Evolutionary conservation across 1,140 invertebrate genomes (phyloP).

Genomic region (Drosophila orena): DNA sequence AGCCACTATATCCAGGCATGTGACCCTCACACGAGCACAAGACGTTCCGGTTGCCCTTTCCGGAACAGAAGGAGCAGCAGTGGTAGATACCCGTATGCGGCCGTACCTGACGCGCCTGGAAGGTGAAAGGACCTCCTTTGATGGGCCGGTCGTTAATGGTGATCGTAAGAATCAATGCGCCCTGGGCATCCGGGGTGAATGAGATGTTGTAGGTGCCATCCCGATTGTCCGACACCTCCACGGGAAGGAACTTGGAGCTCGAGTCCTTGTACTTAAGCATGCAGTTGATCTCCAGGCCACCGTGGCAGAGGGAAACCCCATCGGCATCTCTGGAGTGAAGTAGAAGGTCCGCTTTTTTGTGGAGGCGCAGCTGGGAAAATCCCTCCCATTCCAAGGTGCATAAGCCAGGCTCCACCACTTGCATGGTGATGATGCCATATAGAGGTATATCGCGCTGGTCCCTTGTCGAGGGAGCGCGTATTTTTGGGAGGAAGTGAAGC

Average conservation of each 20-base stretch:
- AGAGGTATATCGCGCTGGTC: slow-evolving; percentile 84
- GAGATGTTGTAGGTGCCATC: slow-evolving; percentile 88
- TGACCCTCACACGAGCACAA: slow-evolving; percentile 89
- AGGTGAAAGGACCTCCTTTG: slow-evolving; percentile 88
- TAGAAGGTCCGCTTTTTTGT: slow-evolving; percentile 85
- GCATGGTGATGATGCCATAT: slow-evolving; percentile 86
- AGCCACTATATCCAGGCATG: slow-evolving; percentile 91
- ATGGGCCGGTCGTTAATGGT: slow-evolving; percentile 88
- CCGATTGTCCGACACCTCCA: slow-evolving; percentile 86
- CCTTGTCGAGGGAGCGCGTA: slow-evolving; percentile 82
- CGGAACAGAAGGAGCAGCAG: slow-evolving; percentile 93
- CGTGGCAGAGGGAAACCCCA: slow-evolving; percentile 86
- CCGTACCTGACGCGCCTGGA: slow-evolving; percentile 86
- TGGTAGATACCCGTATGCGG: slow-evolving; percentile 90
- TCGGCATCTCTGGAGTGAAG: slow-evolving; percentile 86
- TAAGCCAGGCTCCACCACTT: slow-evolving; percentile 86
- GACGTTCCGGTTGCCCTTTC: slow-evolving; percentile 89
- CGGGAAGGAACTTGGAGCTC: slow-evolving; percentile 76
- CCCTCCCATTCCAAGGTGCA: slow-evolving; percentile 86
- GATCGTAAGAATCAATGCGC: slow-evolving; percentile 87
- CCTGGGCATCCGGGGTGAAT: slow-evolving; percentile 87
- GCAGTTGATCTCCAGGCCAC: slow-evolving; percentile 85
- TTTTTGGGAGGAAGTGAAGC: slow-evolving; percentile 85
- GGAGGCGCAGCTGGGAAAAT: slow-evolving; percentile 83
- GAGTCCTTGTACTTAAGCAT: slow-evolving; percentile 84